These are phyloP conservation scores for Sebastes ruberrimus DNA, from an alignment of 2,797 vertebrate species.

Conservation along the genomic window DNA sequence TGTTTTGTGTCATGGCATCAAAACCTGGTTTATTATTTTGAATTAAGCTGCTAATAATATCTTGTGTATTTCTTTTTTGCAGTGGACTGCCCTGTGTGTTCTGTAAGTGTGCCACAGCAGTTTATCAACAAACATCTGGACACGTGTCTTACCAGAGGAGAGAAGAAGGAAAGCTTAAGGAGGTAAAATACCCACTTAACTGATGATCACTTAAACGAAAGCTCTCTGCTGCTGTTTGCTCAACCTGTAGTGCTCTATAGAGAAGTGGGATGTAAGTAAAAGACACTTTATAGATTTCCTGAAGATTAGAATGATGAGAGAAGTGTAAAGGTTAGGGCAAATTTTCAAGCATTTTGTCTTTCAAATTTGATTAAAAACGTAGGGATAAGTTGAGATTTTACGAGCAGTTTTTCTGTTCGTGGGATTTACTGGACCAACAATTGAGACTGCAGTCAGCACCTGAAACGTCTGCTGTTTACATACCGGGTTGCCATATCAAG, in stretches of 20 bases:
- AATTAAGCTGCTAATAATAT: neutral
- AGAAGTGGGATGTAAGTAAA: neutral
- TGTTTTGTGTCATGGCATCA: neutral
- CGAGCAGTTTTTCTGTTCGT: neutral
- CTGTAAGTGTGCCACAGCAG: constrained; percentile 83
- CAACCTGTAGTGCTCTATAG: neutral
- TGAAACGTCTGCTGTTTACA: neutral
- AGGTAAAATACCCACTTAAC: constrained; percentile 79
- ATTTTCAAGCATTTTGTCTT: neutral
- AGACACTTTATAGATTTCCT: neutral
- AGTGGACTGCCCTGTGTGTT: constrained; percentile 96
- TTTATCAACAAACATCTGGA: constrained; percentile 95
- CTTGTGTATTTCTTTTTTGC: neutral
- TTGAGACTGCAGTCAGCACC: neutral
- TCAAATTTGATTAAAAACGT: neutral
- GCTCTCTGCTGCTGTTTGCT: neutral
- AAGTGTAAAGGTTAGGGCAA: neutral
- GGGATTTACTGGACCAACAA: neutral
- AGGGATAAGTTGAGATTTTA: neutral
- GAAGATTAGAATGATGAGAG: neutral
- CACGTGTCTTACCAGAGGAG: constrained; percentile 86
- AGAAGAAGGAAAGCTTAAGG: constrained; percentile 92
- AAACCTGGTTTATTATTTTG: neutral
- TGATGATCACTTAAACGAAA: neutral
- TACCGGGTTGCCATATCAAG: neutral